Percentiles rank a stretch among this genome's conserved stretches.
Evolutionary conservation across 2,113 vertebrate genomes (phyloP).

Genomic region (Sander lucioperca): DNA sequence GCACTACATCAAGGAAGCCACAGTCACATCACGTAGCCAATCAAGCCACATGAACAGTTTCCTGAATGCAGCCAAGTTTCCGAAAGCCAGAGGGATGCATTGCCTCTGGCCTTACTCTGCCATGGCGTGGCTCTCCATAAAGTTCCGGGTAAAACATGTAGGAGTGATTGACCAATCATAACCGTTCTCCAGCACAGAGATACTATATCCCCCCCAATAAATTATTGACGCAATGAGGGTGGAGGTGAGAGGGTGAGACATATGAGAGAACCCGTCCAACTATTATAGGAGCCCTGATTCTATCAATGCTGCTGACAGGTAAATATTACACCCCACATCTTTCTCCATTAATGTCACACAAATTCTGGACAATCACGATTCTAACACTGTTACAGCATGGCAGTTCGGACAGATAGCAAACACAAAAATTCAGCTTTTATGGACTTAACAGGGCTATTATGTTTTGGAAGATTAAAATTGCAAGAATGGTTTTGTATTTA

Average conservation of each 20-base stretch:
- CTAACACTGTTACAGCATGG: not conserved
- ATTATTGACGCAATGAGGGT: slow-evolving; percentile 42
- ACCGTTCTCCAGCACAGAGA: slow-evolving; percentile 20
- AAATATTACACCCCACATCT: slow-evolving; percentile 49
- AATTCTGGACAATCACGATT: slow-evolving; percentile 36
- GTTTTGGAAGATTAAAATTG: slow-evolving; percentile 11
- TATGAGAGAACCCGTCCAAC: not conserved
- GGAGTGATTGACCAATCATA: slow-evolving; percentile 41
- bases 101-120: slow-evolving; percentile 21
- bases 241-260: not conserved
- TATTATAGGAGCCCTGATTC: slow-evolving; percentile 35
- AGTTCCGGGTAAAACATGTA: slow-evolving; percentile 35
- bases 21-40: slow-evolving; percentile 34
- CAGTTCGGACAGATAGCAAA: slow-evolving; percentile 29
- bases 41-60: slow-evolving; percentile 19
- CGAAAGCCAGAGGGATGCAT: slow-evolving; percentile 6
- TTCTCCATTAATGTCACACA: slow-evolving; percentile 58
- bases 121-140: not conserved
- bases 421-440: not conserved
- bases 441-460: slow-evolving; percentile 23
- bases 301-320: slow-evolving; percentile 42
- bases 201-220: slow-evolving; percentile 22
- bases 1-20: slow-evolving; percentile 48
- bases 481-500: slow-evolving; percentile 14
- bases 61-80: slow-evolving; percentile 22